Conservation (phyloP, 2,888 invertebrate genomes). For the Papilio gigon region DNA sequence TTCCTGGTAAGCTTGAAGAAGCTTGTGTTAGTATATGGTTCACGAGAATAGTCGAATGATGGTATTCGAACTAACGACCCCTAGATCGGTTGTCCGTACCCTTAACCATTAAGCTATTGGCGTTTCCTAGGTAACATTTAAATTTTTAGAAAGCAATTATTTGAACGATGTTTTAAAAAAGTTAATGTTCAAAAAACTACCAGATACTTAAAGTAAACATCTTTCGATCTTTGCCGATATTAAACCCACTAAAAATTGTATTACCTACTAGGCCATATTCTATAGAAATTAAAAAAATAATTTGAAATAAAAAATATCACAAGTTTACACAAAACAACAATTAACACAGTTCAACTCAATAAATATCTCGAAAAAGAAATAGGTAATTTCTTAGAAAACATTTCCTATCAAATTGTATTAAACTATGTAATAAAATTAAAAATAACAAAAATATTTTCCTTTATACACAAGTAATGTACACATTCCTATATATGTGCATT, state of each 20-base stretch:
- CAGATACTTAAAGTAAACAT: not conserved
- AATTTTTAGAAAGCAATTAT: not conserved
- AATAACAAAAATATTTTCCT: not conserved
- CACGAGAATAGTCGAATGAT: too few relatives aligned
- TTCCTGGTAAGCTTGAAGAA: too few relatives aligned
- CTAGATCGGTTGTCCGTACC: too few relatives aligned
- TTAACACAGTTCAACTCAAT: not conserved
- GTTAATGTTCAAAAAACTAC: not conserved
- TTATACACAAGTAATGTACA: not conserved
- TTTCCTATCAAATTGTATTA: not conserved
- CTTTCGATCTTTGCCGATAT: not conserved
- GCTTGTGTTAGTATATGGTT: too few relatives aligned
- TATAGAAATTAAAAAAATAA: slow-evolving; percentile 6
- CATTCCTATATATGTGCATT: too few relatives aligned
- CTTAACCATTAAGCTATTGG: too few relatives aligned
- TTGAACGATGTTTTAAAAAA: not conserved
- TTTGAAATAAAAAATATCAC: slow-evolving; percentile 29
- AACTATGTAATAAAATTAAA: not conserved
- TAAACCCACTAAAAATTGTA: not conserved
- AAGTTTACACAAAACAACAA: slow-evolving; percentile 8
- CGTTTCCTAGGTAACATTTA: not conserved
- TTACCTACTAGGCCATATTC: not conserved
- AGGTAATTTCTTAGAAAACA: not conserved
- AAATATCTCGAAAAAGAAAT: not conserved
- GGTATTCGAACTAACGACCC: too few relatives aligned